phyloP scores from a whole-genome alignment of 2,113 vertebrate species.

The Scophthalmus maximus region DNA sequence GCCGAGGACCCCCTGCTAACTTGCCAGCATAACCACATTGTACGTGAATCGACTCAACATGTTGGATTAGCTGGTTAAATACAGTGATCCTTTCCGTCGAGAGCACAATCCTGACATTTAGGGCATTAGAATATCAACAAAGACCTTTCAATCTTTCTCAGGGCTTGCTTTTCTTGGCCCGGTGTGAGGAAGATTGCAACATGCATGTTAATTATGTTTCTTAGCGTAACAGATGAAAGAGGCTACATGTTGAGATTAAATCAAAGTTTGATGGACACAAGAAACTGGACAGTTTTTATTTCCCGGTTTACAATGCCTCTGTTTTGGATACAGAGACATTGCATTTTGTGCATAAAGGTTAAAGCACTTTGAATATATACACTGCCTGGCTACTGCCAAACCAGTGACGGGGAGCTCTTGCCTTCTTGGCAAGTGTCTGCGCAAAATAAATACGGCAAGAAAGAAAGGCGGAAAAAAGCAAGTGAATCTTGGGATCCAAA shows the following conservation, averaged over 20 bases:
- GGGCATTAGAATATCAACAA: slow-evolving; percentile 60
- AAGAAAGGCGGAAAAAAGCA: slow-evolving; percentile 38
- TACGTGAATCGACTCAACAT: slow-evolving; percentile 79
- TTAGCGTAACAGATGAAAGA: slow-evolving; percentile 12
- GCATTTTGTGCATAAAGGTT: slow-evolving; percentile 41
- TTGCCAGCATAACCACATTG: slow-evolving; percentile 69
- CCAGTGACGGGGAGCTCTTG: slow-evolving; percentile 68
- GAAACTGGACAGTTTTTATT: slow-evolving; percentile 12
- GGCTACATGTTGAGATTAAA: slow-evolving; percentile 45
- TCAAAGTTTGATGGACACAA: slow-evolving; percentile 22
- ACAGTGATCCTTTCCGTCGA: slow-evolving; percentile 65
- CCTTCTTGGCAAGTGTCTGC: slow-evolving; percentile 67
- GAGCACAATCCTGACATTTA: slow-evolving; percentile 74
- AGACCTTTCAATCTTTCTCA: slow-evolving; percentile 55
- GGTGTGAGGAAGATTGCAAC: slow-evolving; percentile 46
- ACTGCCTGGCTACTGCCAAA: slow-evolving; percentile 60
- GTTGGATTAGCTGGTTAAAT: slow-evolving; percentile 81
- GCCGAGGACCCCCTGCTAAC: slow-evolving; percentile 69
- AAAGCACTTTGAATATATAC: slow-evolving; percentile 50
- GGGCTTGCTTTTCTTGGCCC: slow-evolving; percentile 52
- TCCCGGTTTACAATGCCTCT: slow-evolving; percentile 30
- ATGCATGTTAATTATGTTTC: slow-evolving; percentile 59
- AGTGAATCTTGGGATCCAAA: slow-evolving; percentile 69
- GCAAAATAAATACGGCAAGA: slow-evolving; percentile 76
- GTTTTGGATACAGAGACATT: slow-evolving; percentile 36